A percentile compares a stretch with the other conserved stretches of the same genome.
Evolutionary conservation across 2,113 vertebrate genomes (phyloP).

Genomic region (Mirounga angustirostris): DNA sequence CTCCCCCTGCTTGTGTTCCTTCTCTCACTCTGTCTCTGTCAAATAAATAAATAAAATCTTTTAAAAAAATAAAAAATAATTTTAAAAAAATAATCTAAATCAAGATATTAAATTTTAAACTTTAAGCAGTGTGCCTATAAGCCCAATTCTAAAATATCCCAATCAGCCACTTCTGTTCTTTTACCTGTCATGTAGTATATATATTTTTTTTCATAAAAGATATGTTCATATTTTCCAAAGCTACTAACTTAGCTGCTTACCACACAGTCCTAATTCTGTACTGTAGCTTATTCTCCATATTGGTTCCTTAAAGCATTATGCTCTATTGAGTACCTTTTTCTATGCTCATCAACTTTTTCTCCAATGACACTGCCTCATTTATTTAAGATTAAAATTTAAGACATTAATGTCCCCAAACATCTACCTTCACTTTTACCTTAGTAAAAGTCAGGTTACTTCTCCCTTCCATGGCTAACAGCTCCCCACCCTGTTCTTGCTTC

Average conservation of each 20-base stretch:
- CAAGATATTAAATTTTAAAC: conserved; percentile 43
- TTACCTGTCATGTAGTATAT: not conserved
- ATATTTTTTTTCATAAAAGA: conserved; percentile 25
- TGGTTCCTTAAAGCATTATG: conserved; percentile 6
- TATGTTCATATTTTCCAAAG: conserved; percentile 2
- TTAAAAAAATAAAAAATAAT: not conserved
- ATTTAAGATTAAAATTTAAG: conserved; percentile 15
- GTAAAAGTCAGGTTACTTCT: conserved; percentile 29
- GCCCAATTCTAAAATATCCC: conserved; percentile 28
- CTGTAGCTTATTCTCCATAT: not conserved
- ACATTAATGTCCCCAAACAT: not conserved
- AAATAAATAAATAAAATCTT: too few species aligned
- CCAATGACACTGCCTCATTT: not conserved
- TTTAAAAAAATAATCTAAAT: not conserved
- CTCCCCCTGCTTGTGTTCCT: too few species aligned
- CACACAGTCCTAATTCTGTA: conserved; percentile 41
- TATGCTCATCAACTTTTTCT: not conserved
- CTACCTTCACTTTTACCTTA: not conserved
- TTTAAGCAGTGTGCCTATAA: conserved; percentile 13
- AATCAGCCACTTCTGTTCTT: conserved; percentile 26
- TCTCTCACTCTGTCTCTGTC: too few species aligned
- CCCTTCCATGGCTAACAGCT: not conserved
- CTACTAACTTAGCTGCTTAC: conserved; percentile 16
- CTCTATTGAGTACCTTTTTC: not conserved
- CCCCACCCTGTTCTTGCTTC: not conserved